A percentile compares a stretch with the other conserved stretches of the same genome.
Evolutionary conservation across 1,140 invertebrate genomes (phyloP).

Genomic region (Pogonognathellus flavescens): DNA sequence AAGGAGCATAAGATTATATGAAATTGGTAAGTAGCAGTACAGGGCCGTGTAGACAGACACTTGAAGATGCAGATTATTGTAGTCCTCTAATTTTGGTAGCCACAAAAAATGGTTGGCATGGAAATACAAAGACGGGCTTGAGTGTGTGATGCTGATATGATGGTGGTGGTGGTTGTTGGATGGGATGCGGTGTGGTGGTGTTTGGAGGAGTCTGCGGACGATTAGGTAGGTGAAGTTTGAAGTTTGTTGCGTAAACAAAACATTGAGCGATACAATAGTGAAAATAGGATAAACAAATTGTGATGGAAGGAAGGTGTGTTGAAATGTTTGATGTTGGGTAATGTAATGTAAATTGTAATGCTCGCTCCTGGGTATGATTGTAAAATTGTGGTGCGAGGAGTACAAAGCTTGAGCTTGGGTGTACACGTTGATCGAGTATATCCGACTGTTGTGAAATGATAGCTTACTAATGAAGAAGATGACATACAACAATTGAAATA

Average conservation of each 20-base stretch:
- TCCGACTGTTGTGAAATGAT: conserved; percentile 10
- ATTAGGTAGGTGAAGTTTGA: neutral
- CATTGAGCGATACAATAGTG: neutral
- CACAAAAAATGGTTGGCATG: neutral
- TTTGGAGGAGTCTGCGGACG: conserved; percentile 31
- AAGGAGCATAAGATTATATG: too few species aligned
- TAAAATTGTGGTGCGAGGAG: neutral
- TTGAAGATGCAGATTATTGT: neutral
- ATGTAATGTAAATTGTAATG: conserved; percentile 41
- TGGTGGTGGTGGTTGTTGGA: neutral
- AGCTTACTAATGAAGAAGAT: conserved; percentile 44
- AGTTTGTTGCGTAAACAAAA: neutral
- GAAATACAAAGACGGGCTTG: too few species aligned
- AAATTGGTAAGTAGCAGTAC: too few species aligned
- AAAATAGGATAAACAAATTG: conserved; percentile 13
- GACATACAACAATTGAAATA: conserved; percentile 20
- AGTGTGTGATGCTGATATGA: neutral
- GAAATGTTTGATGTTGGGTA: neutral
- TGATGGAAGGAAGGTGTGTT: conserved; percentile 11
- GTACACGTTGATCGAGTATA: conserved; percentile 10
- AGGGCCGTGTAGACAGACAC: too few species aligned
- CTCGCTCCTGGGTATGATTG: neutral
- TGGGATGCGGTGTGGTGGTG: neutral
- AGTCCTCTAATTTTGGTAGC: conserved; percentile 19
- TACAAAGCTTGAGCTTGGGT: neutral